Conservation (phyloP, 2,113 vertebrate genomes). For the Rhabdomys dilectus region DNA sequence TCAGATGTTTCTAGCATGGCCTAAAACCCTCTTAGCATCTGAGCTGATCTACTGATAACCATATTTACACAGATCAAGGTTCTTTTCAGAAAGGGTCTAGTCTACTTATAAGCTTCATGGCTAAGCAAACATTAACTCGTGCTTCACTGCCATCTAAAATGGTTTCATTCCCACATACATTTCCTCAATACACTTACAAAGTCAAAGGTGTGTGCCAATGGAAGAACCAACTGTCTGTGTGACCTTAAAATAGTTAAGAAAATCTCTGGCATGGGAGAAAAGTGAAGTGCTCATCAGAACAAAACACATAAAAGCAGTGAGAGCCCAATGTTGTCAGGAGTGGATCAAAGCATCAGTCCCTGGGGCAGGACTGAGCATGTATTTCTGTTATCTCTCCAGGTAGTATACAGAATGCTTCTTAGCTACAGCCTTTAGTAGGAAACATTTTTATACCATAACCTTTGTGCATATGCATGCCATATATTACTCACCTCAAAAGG, state of each 20-base stretch:
- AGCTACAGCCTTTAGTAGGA: slow-evolving; percentile 35
- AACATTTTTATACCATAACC: neutral
- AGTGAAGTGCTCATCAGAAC: neutral
- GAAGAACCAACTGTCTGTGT: neutral
- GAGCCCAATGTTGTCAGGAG: neutral
- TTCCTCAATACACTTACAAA: neutral
- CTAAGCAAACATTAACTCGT: neutral
- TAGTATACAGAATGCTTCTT: neutral
- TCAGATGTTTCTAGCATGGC: neutral
- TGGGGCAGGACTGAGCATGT: neutral
- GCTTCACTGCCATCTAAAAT: slow-evolving; percentile 4
- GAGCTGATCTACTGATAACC: neutral
- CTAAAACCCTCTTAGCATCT: neutral
- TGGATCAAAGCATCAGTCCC: neutral
- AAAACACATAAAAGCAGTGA: neutral
- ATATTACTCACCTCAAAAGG: neutral
- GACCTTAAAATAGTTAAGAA: neutral
- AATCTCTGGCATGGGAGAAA: neutral
- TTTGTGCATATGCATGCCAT: no score
- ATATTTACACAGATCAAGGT: neutral
- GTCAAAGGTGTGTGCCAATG: neutral
- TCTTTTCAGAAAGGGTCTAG: slow-evolving; percentile 16
- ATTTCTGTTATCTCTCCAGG: neutral
- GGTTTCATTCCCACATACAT: neutral
- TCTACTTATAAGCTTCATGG: neutral